These are phyloP conservation scores for Wasmannia auropunctata DNA, from an alignment of 1,140 invertebrate species.

Conservation along the genomic window DNA sequence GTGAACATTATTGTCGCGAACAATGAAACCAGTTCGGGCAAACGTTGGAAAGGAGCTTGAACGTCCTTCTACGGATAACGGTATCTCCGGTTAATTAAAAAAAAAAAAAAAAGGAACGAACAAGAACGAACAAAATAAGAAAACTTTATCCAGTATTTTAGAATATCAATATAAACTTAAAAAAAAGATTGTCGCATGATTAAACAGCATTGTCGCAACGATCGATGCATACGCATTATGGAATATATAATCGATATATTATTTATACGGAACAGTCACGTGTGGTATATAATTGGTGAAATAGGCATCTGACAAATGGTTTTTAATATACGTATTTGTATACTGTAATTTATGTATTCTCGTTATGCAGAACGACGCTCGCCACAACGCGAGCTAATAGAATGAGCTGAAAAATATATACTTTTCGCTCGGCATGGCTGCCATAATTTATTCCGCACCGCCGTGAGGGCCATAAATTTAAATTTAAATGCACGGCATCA, in stretches of 20 bases:
- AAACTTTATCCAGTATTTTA: background rate
- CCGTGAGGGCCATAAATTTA: conserved; percentile 29
- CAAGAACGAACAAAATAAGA: background rate
- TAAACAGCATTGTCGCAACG: background rate
- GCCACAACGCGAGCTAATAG: conserved; percentile 1
- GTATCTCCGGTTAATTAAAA: background rate
- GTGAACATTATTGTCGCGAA: conserved; percentile 57
- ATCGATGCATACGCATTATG: background rate
- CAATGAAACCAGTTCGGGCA: conserved; percentile 52
- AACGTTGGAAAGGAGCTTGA: conserved; percentile 33
- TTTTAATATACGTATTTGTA: conserved; percentile 46
- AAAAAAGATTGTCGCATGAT: background rate
- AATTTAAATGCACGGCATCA: conserved; percentile 37
- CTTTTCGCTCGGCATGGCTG: conserved; percentile 29
- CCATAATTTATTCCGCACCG: conserved; percentile 17
- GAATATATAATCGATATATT: conserved; percentile 9
- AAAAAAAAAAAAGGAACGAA: no score
- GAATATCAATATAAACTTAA: background rate
- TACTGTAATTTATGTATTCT: conserved; percentile 50
- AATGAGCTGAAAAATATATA: conserved; percentile 27
- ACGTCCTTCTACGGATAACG: conserved; percentile 22
- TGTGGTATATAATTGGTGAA: conserved; percentile 9
- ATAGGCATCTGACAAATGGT: conserved; percentile 24
- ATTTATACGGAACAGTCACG: background rate
- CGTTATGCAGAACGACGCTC: conserved; percentile 23